Evolutionary conservation across 2,797 vertebrate genomes (phyloP), one percentile per base, ranked within the genome.

Genomic region (Petrocephalus schoutedeni): DNA sequence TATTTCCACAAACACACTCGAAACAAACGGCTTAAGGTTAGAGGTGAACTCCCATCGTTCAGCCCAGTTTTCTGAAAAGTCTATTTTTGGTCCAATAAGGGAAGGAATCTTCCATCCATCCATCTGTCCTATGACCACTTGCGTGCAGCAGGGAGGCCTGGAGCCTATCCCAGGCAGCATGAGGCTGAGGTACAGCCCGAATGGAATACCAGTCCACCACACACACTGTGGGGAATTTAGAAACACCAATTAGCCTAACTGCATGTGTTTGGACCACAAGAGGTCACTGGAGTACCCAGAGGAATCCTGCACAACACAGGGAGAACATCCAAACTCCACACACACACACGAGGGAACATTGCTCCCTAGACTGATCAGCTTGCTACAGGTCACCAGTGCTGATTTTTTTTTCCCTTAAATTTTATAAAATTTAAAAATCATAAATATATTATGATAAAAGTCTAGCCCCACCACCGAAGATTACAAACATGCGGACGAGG

Each of bases 381-480:
- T 32, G 57, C 83, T 28, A 57, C 32, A 14, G 12, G 12, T 85
- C 56, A 1, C 14, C 5, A 56, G 54, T 51, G 23, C 28, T 85
- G 23, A 32, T 32, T 28, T 19, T 57, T 85, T 59, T 41, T 53
- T 7, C 28, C 54, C 28, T 57, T 57, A 57, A 36, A 85, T 58
- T 58, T 57, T 85, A 36, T 85, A 59, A 57, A 45, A 92, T 93
- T 91, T 93, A 89, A 91, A 89, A 93, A 85, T 89, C 86, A 95
- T 95, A 96, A 96, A 96, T 96, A 96, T 92, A 91, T 93, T 95
- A 95, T 94, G 95, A 92, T 96, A 92, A 94, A 90, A 93, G 91
- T 92, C 90, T 93, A 90, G 92, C 7, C 94, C 93, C 93, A 91
- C 93, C 94, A 96, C 95, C 95, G 89, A 90, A 91, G 90, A 92